phyloP scores from a whole-genome alignment of 2,888 invertebrate genomes.

The Eupithecia inturbata region DNA sequence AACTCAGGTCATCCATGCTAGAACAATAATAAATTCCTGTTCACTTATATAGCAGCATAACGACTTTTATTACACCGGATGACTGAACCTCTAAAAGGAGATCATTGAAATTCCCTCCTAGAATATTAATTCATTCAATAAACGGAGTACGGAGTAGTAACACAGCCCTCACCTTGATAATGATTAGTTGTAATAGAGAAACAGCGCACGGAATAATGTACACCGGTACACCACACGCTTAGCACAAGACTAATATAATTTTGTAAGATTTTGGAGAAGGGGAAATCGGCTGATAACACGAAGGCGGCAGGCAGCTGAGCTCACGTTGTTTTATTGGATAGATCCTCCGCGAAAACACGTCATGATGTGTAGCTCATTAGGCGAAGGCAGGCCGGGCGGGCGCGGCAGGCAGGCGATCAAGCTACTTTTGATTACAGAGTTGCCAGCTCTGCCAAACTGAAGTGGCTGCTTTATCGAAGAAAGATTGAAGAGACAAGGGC shows the following conservation, averaged over 20 bases:
- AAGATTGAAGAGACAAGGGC: background rate
- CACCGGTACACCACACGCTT: conserved; percentile 47
- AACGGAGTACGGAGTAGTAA: conserved; percentile 19
- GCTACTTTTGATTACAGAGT: background rate
- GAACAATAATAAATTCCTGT: conserved; percentile 43
- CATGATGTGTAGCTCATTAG: conserved; percentile 36
- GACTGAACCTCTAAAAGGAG: conserved; percentile 57
- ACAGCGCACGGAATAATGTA: conserved; percentile 32
- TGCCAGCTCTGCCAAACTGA: background rate
- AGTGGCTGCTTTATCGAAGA: background rate
- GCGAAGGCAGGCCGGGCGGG: conserved; percentile 21
- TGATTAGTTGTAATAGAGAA: conserved; percentile 47
- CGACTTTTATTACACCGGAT: conserved; percentile 57
- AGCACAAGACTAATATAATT: conserved; percentile 48
- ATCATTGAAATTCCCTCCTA: conserved; percentile 57
- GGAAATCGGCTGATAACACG: conserved; percentile 53
- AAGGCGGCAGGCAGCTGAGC: conserved; percentile 42
- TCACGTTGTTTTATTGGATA: conserved; percentile 55
- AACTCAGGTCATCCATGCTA: conserved; percentile 83
- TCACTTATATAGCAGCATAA: conserved; percentile 39
- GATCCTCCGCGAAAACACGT: conserved; percentile 46
- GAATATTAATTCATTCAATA: conserved; percentile 49
- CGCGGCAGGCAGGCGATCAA: too few species aligned
- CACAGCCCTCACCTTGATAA: conserved; percentile 60
- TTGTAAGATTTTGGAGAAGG: conserved; percentile 46